Conservation (phyloP, 2,888 invertebrate genomes). For the Ypsolopha scabrella region DNA sequence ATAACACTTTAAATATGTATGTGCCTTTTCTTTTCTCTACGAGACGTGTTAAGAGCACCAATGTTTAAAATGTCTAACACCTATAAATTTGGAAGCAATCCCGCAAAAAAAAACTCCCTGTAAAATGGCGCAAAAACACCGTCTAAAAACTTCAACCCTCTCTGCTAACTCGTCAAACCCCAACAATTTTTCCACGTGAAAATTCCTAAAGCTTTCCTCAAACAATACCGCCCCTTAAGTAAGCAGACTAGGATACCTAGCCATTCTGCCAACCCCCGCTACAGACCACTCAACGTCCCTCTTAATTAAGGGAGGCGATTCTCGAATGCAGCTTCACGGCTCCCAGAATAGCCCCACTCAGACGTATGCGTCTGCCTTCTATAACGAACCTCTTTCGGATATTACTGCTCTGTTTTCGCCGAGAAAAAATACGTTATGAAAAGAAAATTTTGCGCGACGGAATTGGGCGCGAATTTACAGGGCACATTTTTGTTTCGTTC, state of each 20-base stretch:
- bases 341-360: slow-evolving; percentile 43
- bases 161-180: background rate
- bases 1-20: no score
- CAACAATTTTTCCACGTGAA: slow-evolving; percentile 30
- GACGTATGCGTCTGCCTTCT: slow-evolving; percentile 48
- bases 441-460: background rate
- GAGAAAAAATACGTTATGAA: background rate
- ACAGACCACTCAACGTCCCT: slow-evolving; percentile 50
- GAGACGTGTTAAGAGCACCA: no score
- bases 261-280: slow-evolving; percentile 19
- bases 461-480: background rate
- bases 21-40: no score
- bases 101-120: no score
- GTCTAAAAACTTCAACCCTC: background rate
- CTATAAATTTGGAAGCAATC: no score
- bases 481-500: background rate
- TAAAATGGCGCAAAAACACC: background rate
- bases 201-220: slow-evolving; percentile 32
- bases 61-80: no score
- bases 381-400: slow-evolving; percentile 59
- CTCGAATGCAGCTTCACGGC: slow-evolving; percentile 38
- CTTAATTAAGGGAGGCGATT: slow-evolving; percentile 62
- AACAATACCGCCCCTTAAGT: slow-evolving; percentile 45
- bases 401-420: slow-evolving; percentile 36
- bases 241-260: slow-evolving; percentile 29